Percentiles rank a stretch among this genome's conserved stretches.
These are phyloP conservation scores for Tachystola acroxantha DNA, from an alignment of 2,888 invertebrate genomes.

Conservation along the genomic window DNA sequence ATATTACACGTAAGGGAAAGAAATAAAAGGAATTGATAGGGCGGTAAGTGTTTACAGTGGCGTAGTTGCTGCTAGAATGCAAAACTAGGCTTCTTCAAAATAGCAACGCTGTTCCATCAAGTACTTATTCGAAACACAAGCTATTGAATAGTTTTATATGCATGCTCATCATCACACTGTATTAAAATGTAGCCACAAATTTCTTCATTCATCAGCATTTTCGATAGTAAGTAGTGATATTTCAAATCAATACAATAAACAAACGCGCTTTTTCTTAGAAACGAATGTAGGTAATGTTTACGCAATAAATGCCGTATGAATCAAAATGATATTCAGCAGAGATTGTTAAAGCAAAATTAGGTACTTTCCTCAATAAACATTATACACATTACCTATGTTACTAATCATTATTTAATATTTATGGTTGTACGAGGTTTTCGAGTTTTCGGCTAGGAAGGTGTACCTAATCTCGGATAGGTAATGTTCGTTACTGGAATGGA, in stretches of 20 bases:
- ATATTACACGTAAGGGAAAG: constrained; percentile 64
- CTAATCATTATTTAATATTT: too few species aligned
- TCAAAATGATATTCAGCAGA: neutral
- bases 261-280: neutral
- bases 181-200: constrained; percentile 13
- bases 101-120: constrained; percentile 40
- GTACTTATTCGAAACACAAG: constrained; percentile 15
- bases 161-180: constrained; percentile 34
- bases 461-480: too few species aligned
- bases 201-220: constrained; percentile 21
- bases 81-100: constrained; percentile 55
- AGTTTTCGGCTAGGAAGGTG: too few species aligned
- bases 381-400: too few species aligned
- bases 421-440: too few species aligned
- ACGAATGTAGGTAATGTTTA: neutral
- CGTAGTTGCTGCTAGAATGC: constrained; percentile 54
- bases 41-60: constrained; percentile 68
- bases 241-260: constrained; percentile 3
- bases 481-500: too few species aligned
- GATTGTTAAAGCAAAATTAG: neutral
- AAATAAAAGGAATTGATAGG: constrained; percentile 61
- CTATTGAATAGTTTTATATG: constrained; percentile 23
- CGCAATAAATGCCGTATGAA: neutral
- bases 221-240: constrained; percentile 5
- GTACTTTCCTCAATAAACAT: neutral